Evolutionary conservation across 2,888 invertebrate genomes (phyloP).

Genomic region (Thecophora atra): DNA sequence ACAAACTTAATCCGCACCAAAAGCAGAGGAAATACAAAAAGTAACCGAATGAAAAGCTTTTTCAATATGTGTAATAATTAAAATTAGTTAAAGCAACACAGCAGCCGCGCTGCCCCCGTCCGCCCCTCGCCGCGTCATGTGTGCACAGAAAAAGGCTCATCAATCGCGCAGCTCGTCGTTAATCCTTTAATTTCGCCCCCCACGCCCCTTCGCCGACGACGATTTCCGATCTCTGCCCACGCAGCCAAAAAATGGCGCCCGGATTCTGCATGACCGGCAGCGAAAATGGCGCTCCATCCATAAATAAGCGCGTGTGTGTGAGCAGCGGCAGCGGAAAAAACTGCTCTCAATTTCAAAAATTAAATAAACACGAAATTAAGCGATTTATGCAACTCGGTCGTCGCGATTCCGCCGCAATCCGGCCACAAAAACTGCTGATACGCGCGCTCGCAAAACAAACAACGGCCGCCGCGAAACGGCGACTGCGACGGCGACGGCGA

Average conservation of each 20-base stretch:
- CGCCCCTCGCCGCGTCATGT: background rate
- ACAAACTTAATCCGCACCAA: constrained; percentile 24
- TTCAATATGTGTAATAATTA: background rate
- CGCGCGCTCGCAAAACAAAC: constrained; percentile 34
- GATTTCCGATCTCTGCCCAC: constrained; percentile 7
- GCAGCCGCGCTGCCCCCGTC: background rate
- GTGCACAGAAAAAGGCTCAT: background rate
- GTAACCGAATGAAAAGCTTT: too few species aligned
- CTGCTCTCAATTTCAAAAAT: constrained; percentile 52
- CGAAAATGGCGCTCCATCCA: background rate
- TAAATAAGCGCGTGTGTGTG: background rate
- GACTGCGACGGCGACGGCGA: background rate
- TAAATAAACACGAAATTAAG: constrained; percentile 57
- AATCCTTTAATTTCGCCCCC: constrained; percentile 18
- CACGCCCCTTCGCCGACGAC: background rate
- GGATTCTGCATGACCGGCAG: constrained; percentile 3
- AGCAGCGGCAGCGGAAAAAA: background rate
- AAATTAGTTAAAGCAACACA: background rate
- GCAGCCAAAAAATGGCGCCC: constrained; percentile 20
- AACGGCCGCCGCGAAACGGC: constrained; percentile 1
- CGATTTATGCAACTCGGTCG: constrained; percentile 39
- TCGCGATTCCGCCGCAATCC: background rate
- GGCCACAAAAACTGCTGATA: constrained; percentile 14
- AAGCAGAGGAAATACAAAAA: background rate
- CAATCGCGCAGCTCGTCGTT: background rate